Evolutionary conservation across 2,797 vertebrate species (phyloP).

Genomic region (Cryptoblepharus egeriae): DNA sequence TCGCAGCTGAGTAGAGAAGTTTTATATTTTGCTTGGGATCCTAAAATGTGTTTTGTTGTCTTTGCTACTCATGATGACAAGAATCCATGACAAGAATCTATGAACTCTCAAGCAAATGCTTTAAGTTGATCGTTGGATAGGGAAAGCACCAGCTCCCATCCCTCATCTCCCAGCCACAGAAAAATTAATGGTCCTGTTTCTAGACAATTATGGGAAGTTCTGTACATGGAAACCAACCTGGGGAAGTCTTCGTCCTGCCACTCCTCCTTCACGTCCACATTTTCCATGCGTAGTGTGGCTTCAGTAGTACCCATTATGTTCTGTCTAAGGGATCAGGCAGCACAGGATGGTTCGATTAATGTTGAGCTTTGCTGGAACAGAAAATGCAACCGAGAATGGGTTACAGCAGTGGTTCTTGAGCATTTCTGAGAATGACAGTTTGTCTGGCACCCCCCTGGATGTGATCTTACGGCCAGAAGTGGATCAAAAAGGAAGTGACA

Average conservation of each 20-base stretch:
- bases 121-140: neutral
- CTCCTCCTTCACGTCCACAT: constrained; percentile 89
- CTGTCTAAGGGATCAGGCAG: constrained; percentile 38
- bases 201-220: neutral
- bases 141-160: neutral
- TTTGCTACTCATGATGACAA: no score
- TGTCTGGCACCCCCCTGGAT: no score
- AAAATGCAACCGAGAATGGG: constrained; percentile 12
- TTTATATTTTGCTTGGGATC: no score
- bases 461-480: no score
- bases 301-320: constrained; percentile 89
- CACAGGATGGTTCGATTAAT: neutral
- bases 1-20: no score
- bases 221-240: constrained; percentile 75
- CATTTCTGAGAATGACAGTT: no score
- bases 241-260: constrained; percentile 95
- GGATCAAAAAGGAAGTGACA: no score
- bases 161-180: neutral
- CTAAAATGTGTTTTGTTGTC: neutral
- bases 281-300: constrained; percentile 90
- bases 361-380: constrained; percentile 29
- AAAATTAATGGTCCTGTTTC: no score
- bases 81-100: no score
- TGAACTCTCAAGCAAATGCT: no score
- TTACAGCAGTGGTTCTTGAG: no score